Base-by-base conservation (phyloP, 1,140 invertebrate species). In the Bombus polaris region DNA sequence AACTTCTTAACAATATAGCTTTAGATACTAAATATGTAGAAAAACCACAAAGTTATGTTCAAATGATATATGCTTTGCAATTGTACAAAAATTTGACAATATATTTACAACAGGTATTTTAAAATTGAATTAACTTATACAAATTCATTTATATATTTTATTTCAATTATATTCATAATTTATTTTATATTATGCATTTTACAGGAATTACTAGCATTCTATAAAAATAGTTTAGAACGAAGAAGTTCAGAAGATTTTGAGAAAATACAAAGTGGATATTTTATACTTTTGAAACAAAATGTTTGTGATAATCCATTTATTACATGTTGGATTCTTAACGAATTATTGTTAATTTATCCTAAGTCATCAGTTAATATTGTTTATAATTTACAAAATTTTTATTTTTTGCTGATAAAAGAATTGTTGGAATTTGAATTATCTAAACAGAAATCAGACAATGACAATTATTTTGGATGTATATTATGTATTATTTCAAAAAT, bases 401-500 rank as follows among this genome's bases (percentile, higher is more conserved):
- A 93, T 85, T 84, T 86, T 28, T 88, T 53, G 76, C 78, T 86
- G 37, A 75, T 84, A 81, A 72, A 90, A 59, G 44, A 89, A 37
- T 42, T 83, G 39, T 53, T 53, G 42, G 62, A 70, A 68, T 75
- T n/a, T 32, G 53, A 81, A 42, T 68, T 57, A 66, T 59, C n/a
- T 22, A 81, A 65, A 10, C 37, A 83, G 9, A 32, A 32, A 76
- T 22, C 70, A 42, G 10, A n/a, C 66, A 39, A 42, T 72, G 32
- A 84, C 28, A 81, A 89, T 74, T 47, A 70, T 74, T 87, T 92
- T 59, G 81, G 66, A 79, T 82, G 35, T 66, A 28, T 92, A 18
- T 77, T 94, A n/a, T 92, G 91, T 65, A 88, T 94, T 83, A 91
- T 95, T 77, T 94, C 93, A 57, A 93, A 91, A 91, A 78, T 94